phyloP scores from a whole-genome alignment of 2,797 vertebrate genomes.

The Phylloscopus collybita region DNA sequence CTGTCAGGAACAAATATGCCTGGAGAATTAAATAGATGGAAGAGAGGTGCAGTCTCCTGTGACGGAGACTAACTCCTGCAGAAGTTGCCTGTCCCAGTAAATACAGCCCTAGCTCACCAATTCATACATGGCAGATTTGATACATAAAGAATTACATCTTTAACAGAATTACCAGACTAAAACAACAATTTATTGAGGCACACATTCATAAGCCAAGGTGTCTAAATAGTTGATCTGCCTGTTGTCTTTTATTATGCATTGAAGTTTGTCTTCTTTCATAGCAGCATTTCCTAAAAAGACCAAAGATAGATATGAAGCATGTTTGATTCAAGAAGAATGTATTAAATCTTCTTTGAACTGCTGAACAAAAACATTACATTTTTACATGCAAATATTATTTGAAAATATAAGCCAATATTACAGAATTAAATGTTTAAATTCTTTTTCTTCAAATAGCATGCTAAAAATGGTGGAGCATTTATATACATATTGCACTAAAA shows the following conservation, averaged over 20 bases:
- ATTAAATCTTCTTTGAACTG: neutral
- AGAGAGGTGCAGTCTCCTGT: neutral
- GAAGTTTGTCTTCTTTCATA: constrained; percentile 1
- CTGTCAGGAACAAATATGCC: neutral
- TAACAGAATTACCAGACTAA: neutral
- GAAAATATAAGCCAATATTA: neutral
- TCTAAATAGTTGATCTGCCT: neutral
- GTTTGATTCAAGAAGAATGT: neutral
- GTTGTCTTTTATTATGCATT: neutral
- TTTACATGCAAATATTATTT: neutral
- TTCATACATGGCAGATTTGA: neutral
- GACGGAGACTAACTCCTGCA: neutral
- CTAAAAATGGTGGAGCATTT: neutral
- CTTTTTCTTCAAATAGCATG: neutral
- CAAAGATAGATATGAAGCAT: neutral
- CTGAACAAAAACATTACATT: neutral
- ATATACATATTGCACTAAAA: neutral
- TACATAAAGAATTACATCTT: neutral
- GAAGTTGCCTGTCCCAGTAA: neutral
- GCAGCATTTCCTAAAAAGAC: neutral
- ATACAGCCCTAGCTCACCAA: neutral
- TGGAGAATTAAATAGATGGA: neutral
- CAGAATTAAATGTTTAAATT: neutral
- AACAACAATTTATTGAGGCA: neutral
- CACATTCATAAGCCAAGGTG: neutral